Evolutionary conservation across 2,113 vertebrate genomes (phyloP).

Genomic region (Osmerus mordax): DNA sequence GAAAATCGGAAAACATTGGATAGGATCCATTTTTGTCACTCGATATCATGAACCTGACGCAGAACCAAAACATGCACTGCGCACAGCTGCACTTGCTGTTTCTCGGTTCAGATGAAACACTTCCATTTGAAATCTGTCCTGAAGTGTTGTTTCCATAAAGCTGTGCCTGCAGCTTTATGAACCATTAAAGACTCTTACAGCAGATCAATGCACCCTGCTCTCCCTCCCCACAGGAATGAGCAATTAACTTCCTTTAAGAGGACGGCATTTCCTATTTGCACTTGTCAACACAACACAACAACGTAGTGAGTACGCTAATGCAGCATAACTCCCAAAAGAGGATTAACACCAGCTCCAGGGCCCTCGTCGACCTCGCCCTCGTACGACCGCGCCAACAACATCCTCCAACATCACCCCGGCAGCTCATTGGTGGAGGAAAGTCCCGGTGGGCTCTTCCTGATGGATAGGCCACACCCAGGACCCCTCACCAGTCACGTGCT

Average conservation of each 20-base stretch:
- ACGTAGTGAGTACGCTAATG: not conserved
- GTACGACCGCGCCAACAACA: constrained; percentile 49
- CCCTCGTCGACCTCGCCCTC: constrained; percentile 61
- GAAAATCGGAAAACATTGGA: not conserved
- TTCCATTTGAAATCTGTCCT: no score
- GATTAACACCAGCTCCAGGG: constrained; percentile 63
- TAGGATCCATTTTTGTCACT: not conserved
- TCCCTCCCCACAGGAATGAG: not conserved
- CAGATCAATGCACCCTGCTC: not conserved
- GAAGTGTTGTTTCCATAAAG: no score
- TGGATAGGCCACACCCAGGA: not conserved
- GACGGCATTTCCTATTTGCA: no score
- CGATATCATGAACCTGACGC: not conserved
- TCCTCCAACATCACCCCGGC: constrained; percentile 45
- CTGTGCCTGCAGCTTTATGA: no score
- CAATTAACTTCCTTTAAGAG: not conserved
- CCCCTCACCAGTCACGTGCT: no score
- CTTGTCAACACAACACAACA: not conserved
- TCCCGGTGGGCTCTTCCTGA: constrained; percentile 42
- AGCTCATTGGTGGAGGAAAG: constrained; percentile 17
- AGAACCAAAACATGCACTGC: no score
- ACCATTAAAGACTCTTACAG: not conserved
- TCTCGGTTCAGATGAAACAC: no score
- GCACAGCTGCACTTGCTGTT: no score
- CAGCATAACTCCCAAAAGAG: constrained; percentile 67